A percentile compares a stretch with the other conserved stretches of the same genome.
Conservation (phyloP, 2,113 vertebrate species). For the Zosterops lateralis region DNA sequence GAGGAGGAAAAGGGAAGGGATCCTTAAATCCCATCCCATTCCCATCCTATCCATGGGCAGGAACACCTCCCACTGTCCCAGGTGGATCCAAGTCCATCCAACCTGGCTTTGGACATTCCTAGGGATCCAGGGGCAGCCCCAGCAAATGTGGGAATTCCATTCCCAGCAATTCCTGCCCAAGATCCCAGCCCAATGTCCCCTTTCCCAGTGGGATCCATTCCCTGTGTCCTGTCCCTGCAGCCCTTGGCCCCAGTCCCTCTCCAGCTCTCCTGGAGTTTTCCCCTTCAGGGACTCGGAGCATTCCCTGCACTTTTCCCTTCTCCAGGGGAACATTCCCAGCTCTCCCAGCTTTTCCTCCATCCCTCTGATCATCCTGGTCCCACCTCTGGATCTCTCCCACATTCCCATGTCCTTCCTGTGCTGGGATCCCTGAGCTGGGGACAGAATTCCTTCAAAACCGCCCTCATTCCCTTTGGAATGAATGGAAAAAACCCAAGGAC, state of each 20-base stretch:
- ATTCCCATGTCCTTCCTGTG: neutral
- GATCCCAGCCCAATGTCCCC: neutral
- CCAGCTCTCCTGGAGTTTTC: neutral
- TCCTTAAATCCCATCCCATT: no score
- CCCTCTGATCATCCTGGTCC: no score
- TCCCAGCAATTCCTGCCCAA: neutral
- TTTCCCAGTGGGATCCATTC: neutral
- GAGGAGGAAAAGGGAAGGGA: no score
- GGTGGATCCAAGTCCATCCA: neutral
- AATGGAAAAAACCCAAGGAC: no score
- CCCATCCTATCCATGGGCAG: neutral
- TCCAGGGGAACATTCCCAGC: neutral
- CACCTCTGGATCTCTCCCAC: neutral
- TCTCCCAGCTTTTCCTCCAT: neutral
- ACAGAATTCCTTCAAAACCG: neutral
- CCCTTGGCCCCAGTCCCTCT: neutral
- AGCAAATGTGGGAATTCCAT: no score
- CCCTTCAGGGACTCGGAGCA: rapidly evolving
- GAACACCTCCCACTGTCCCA: neutral
- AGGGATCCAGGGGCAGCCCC: no score
- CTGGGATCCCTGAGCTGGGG: no score
- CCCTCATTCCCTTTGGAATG: neutral
- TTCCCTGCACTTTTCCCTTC: neutral
- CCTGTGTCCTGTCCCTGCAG: neutral
- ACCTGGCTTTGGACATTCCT: rapidly evolving